These are phyloP conservation scores for Desmophyllum pertusum DNA, from an alignment of 92 coral and sea anemone species.

Conservation along the genomic window DNA sequence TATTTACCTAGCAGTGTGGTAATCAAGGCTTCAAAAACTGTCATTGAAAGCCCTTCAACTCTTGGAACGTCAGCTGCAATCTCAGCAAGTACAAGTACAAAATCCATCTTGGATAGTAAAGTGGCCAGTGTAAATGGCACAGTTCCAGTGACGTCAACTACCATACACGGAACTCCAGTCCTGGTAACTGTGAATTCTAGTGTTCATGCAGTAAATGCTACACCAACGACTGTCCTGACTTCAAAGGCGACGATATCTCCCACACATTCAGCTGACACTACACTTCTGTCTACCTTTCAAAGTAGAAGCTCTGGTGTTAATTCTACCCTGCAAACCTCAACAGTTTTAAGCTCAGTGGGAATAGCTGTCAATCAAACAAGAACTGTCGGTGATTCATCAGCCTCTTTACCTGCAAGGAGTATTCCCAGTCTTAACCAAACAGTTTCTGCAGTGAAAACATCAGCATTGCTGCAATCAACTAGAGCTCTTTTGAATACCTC, in stretches of 20 bases:
- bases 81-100: neutral
- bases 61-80: neutral
- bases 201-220: neutral
- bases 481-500: neutral
- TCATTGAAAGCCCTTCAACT: neutral
- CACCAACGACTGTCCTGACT: neutral
- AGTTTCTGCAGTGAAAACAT: neutral
- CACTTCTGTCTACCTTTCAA: neutral
- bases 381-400: neutral
- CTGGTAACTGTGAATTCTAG: neutral
- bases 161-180: neutral
- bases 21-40: neutral
- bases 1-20: neutral
- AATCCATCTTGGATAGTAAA: neutral
- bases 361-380: constrained; percentile 1
- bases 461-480: neutral
- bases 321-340: neutral
- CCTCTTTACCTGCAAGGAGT: constrained; percentile 3
- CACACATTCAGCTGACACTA: neutral
- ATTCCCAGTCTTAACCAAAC: neutral
- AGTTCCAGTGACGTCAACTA: neutral
- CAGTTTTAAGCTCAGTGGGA: constrained; percentile 8
- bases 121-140: neutral
- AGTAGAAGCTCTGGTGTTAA: neutral
- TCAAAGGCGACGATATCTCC: neutral